A percentile compares a stretch with the other conserved stretches of the same genome.
Conservation (phyloP, 2,797 vertebrate genomes). For the Florisuga fusca region DNA sequence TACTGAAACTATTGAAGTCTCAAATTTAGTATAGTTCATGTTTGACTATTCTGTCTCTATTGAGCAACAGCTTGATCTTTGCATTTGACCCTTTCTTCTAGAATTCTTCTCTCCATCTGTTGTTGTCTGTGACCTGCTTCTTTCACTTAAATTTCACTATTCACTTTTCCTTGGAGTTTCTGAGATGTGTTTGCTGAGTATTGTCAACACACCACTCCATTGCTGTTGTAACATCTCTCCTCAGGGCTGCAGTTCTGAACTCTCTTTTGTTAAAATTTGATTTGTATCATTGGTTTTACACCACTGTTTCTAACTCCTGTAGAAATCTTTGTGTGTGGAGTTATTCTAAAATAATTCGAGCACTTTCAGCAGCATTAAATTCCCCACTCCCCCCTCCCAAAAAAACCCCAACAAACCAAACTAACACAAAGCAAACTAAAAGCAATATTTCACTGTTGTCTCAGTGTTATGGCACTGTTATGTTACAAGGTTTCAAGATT, state of each 20-base stretch:
- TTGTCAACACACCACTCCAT: neutral
- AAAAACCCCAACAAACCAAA: neutral
- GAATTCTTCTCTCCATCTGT: neutral
- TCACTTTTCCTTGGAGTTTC: neutral
- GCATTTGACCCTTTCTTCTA: neutral
- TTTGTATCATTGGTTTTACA: neutral
- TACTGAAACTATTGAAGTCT: neutral
- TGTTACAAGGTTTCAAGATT: neutral
- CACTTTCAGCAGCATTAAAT: neutral
- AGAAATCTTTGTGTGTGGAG: neutral
- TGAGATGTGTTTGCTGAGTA: neutral
- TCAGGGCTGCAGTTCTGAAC: neutral
- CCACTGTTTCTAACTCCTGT: neutral
- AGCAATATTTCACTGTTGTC: neutral
- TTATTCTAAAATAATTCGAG: neutral
- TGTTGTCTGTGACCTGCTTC: neutral
- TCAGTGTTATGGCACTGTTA: neutral
- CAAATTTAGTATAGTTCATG: neutral
- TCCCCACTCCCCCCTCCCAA: fast-evolving
- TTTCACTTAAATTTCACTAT: neutral
- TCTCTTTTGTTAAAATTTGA: neutral
- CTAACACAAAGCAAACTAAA: neutral
- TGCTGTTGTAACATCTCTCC: neutral
- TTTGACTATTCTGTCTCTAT: neutral
- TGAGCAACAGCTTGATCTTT: neutral